Percentiles rank a stretch among this genome's conserved stretches.
These are phyloP conservation scores for Cinara cedri DNA, from an alignment of 2,888 invertebrate species.

Conservation along the genomic window DNA sequence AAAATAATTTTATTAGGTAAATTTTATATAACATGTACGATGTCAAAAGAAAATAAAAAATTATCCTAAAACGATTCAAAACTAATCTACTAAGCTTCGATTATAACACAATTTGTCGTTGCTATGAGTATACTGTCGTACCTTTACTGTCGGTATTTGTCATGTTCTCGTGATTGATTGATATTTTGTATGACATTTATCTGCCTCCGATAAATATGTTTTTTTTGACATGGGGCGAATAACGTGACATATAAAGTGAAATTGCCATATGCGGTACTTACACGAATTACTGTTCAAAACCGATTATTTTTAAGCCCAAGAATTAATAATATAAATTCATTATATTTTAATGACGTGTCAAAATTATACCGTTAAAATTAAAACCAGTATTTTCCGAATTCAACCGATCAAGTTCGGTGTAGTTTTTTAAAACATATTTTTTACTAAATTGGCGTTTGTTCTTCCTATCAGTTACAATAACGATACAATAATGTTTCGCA, in stretches of 20 bases:
- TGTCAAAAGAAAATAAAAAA: not conserved
- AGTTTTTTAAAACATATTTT: no score
- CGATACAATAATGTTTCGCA: no score
- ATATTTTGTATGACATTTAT: constrained; percentile 23
- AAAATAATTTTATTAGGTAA: not conserved
- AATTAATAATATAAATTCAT: constrained; percentile 3
- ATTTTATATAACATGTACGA: not conserved
- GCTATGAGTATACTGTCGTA: not conserved
- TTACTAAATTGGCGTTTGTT: no score
- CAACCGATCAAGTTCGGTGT: constrained; percentile 2
- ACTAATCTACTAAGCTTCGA: constrained; percentile 25
- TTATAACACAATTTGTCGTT: constrained; percentile 30
- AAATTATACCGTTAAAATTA: not conserved
- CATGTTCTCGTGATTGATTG: constrained; percentile 33
- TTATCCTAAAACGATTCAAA: constrained; percentile 17
- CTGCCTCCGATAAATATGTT: constrained; percentile 11
- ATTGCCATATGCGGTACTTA: constrained; percentile 1
- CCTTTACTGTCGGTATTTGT: constrained; percentile 21
- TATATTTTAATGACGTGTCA: not conserved
- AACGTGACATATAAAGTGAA: constrained; percentile 16
- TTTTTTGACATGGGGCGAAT: not conserved
- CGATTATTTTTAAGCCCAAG: not conserved
- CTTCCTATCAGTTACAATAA: no score
- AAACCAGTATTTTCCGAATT: not conserved
- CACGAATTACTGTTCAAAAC: not conserved